These are phyloP conservation scores for Ia io DNA, from an alignment of 2,113 vertebrate species.

Conservation along the genomic window DNA sequence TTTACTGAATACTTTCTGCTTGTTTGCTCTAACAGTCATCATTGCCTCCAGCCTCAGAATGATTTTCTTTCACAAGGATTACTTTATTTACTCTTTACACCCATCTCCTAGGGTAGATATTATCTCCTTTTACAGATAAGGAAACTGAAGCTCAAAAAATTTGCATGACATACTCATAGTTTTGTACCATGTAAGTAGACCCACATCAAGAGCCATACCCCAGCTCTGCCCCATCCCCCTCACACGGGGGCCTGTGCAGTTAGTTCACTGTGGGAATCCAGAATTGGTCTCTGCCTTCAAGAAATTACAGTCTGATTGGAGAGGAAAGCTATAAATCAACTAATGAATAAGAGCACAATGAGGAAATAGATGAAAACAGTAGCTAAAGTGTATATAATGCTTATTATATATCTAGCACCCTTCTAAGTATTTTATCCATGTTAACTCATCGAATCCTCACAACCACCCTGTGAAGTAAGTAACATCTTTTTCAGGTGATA, in stretches of 20 bases:
- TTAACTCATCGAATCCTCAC: background rate
- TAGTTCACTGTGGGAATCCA: background rate
- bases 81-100: background rate
- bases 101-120: background rate
- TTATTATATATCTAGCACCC: background rate
- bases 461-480: background rate
- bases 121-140: background rate
- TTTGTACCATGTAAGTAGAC: background rate
- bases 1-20: background rate
- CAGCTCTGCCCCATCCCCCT: background rate
- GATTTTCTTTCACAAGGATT: background rate
- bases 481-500: background rate
- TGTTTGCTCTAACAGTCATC: background rate
- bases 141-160: background rate
- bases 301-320: background rate
- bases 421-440: background rate
- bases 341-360: background rate
- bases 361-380: background rate
- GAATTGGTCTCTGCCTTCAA: background rate
- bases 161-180: background rate
- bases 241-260: accelerated
- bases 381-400: background rate
- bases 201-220: background rate
- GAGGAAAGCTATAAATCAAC: background rate
- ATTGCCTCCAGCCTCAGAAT: background rate